Base-by-base conservation (phyloP, 2,888 invertebrate species). In the Cryptocephalus moraei region DNA sequence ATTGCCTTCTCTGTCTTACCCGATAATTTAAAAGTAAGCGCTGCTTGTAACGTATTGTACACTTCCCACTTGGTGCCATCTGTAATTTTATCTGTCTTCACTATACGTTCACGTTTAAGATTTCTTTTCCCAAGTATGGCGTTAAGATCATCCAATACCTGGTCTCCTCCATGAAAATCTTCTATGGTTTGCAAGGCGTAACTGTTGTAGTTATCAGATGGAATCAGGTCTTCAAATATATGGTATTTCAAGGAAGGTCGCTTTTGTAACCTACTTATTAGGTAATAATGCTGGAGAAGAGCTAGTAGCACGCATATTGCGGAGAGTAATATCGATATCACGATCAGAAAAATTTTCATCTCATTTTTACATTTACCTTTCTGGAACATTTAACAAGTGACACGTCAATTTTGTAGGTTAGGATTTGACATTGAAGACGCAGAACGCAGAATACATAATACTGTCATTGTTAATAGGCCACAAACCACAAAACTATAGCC, bases 1-100 rank as follows among this genome's bases (percentile, higher is more conserved):
- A 84, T 72, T 0, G 94, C 93, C 71, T 92, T 93, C 45, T 88
- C 86, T 45, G 80, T 73, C 66, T 92, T 94, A 4, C 91, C 91
- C 36, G 80, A 73, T 44, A 78, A 75, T 63, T 86, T 84, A 82
- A 93, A 89, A 55, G 91, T 90, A 53, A 89, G 67, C 0, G 93
- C 94, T 41, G 91, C 80, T 56, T 87, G 84, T 45, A 94, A 68
- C 0, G 91, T 86, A 36, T 84, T 82, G n/a, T 90, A 74, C 0
- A 93, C 91, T 73, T 95, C 94, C 9, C 76, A 69, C 54, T 76
- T 75, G 9, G 75, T 70, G 39, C 75, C 59, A 22, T 22, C 22
- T 51, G 56, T 53, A 42, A 55, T 51, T 49, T 54, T 57, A n/a
- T 49, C 52, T 33, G 49, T 43, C 14, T 39, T 39, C 40, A 46